These are phyloP conservation scores for Melipona beecheii DNA, from an alignment of 2,888 invertebrate species.

Conservation along the genomic window DNA sequence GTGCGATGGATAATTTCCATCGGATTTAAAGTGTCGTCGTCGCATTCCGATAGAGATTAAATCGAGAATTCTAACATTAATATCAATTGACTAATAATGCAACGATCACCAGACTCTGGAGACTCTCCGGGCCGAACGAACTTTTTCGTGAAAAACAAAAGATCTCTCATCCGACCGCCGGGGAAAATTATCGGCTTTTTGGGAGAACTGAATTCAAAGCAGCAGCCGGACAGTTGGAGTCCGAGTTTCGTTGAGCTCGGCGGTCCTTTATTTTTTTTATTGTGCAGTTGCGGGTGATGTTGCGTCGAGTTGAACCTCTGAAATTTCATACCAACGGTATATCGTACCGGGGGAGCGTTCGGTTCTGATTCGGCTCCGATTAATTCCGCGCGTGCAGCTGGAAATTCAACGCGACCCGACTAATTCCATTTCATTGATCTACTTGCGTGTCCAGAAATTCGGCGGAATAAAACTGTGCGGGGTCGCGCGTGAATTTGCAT, in stretches of 20 bases:
- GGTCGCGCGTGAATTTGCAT: background rate
- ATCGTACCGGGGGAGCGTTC: background rate
- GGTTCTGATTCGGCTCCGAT: background rate
- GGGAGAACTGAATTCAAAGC: no score
- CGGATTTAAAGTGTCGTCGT: no score
- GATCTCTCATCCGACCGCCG: no score
- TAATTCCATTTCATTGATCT: conserved; percentile 16
- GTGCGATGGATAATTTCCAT: no score
- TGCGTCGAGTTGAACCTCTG: background rate
- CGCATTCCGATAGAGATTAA: no score
- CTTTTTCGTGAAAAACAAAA: no score
- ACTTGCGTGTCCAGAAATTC: background rate
- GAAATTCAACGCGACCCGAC: conserved; percentile 1
- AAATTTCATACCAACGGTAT: background rate
- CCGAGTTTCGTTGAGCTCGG: background rate
- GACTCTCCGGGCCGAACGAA: no score
- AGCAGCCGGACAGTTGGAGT: no score
- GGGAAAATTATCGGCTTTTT: no score
- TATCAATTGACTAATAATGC: no score
- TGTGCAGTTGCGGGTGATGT: background rate
- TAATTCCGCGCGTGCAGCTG: background rate
- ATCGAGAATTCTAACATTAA: no score
- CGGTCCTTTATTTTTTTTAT: background rate
- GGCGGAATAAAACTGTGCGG: background rate
- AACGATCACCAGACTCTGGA: no score